phyloP scores from a whole-genome alignment of 2,797 vertebrate genomes.

The Sardinella longiceps region DNA sequence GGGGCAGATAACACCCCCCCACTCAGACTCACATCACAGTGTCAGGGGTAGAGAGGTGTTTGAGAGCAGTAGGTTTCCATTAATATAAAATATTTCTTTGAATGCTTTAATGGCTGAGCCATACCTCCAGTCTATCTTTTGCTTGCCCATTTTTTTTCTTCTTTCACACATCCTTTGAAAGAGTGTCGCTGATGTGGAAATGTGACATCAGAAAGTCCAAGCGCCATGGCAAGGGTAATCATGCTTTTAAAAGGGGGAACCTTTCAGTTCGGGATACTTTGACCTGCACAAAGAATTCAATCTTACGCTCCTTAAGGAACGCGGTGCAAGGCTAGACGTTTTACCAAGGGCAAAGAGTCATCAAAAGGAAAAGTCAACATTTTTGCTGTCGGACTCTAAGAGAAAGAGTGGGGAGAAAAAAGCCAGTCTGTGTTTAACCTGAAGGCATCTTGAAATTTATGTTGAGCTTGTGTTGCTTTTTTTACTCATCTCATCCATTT shows the following conservation, averaged over 20 bases:
- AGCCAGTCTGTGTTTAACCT: background rate
- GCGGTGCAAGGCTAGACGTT: conserved; percentile 19
- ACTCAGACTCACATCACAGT: background rate
- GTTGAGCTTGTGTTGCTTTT: background rate
- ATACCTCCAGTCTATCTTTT: conserved; percentile 30
- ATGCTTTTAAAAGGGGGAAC: conserved; percentile 5
- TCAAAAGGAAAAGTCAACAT: conserved; percentile 23
- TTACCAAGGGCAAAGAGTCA: conserved; percentile 24
- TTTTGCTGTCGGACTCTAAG: background rate
- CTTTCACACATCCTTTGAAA: conserved; percentile 15
- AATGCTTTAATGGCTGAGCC: conserved; percentile 29
- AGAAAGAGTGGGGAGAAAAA: background rate
- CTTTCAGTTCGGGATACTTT: conserved; percentile 30
- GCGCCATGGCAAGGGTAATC: conserved; percentile 1
- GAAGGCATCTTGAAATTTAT: conserved; percentile 5
- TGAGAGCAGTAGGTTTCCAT: background rate
- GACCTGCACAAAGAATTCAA: conserved; percentile 14
- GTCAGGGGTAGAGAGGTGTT: background rate
- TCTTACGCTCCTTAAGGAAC: background rate
- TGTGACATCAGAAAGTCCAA: conserved; percentile 14
- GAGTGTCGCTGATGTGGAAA: conserved; percentile 14
- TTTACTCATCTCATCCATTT: background rate
- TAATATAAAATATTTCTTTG: background rate
- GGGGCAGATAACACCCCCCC: too few relatives aligned
- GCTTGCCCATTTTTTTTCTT: background rate